Percentiles rank a stretch among this genome's conserved stretches.
Evolutionary conservation across 1,140 invertebrate species (phyloP).

Genomic region (Brachionus rubens): DNA sequence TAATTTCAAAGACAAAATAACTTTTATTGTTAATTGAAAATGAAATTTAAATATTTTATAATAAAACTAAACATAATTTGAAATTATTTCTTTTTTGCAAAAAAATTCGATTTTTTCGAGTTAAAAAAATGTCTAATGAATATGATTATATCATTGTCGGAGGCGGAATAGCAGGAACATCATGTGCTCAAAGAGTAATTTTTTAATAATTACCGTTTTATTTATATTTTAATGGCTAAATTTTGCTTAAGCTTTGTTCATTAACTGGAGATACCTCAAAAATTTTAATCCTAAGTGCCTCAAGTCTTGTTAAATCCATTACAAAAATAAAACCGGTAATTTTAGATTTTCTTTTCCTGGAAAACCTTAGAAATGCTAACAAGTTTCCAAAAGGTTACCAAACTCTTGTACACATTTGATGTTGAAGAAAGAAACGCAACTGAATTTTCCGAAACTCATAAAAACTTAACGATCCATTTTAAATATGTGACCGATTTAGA

Average conservation of each 20-base stretch:
- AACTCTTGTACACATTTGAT: conserved; percentile 32
- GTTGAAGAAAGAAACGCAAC: neutral
- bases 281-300: conserved; percentile 21
- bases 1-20: too few species aligned
- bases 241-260: neutral
- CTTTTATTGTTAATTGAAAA: too few species aligned
- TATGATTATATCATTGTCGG: conserved; percentile 39
- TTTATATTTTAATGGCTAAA: neutral
- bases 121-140: neutral
- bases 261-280: neutral
- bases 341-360: neutral
- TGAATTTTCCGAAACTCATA: neutral
- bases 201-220: neutral
- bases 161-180: conserved; percentile 35
- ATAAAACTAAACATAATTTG: too few species aligned
- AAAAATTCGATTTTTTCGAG: neutral
- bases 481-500: conserved; percentile 6
- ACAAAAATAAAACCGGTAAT: conserved; percentile 35
- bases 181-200: conserved; percentile 36
- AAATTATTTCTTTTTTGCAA: too few species aligned
- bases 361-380: too few species aligned
- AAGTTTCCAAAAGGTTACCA: conserved; percentile 38
- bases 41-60: too few species aligned
- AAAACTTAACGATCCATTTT: conserved; percentile 2
- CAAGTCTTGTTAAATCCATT: conserved; percentile 3